A percentile compares a stretch with the other conserved stretches of the same genome.
Evolutionary conservation across 2,888 invertebrate species (phyloP).

Genomic region (Diloba caeruleocephala): DNA sequence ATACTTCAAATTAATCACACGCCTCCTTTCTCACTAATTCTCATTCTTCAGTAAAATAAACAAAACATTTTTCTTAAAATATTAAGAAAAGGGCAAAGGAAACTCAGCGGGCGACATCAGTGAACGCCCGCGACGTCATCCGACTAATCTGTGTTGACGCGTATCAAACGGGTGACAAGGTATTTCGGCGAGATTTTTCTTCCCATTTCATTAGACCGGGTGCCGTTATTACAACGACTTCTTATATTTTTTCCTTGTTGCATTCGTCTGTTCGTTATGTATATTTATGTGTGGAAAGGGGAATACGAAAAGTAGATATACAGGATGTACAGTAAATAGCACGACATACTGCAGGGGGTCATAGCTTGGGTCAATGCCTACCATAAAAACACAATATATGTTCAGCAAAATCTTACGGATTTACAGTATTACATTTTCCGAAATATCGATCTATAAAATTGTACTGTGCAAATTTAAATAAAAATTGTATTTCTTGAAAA

Average conservation of each 20-base stretch:
- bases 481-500: too few species aligned
- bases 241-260: constrained; percentile 41
- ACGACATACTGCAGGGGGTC: too few species aligned
- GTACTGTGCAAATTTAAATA: too few species aligned
- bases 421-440: too few species aligned
- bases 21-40: too few species aligned
- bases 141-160: constrained; percentile 69
- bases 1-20: too few species aligned
- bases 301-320: constrained; percentile 1
- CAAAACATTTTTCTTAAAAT: constrained; percentile 10
- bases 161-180: constrained; percentile 66
- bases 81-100: constrained; percentile 8
- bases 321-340: too few species aligned
- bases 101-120: constrained; percentile 36
- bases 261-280: constrained; percentile 26
- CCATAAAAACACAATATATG: too few species aligned
- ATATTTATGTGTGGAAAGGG: constrained; percentile 2
- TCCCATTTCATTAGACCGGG: constrained; percentile 63
- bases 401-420: too few species aligned
- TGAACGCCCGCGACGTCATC: constrained; percentile 23
- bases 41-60: too few species aligned
- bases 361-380: too few species aligned
- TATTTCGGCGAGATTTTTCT: constrained; percentile 64
- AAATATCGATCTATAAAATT: too few species aligned
- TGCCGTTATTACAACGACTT: constrained; percentile 51